phyloP scores from a whole-genome alignment of 2,113 vertebrate species.

The Athene cunicularia region DNA sequence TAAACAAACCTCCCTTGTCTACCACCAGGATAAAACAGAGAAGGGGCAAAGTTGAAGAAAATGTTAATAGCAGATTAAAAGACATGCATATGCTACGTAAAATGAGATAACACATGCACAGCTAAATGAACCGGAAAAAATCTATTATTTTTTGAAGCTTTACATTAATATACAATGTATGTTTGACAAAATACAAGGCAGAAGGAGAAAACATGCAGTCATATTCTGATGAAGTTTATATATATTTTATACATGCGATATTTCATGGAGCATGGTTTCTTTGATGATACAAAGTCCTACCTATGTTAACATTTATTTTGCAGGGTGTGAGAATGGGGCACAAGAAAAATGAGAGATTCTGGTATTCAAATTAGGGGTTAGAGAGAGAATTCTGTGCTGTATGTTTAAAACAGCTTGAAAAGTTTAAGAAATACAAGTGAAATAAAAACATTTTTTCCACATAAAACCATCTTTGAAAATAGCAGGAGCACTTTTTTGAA shows the following conservation, averaged over 20 bases:
- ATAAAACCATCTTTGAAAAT: background rate
- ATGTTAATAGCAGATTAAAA: conserved; percentile 44
- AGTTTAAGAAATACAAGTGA: background rate
- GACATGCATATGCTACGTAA: background rate
- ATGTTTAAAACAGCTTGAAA: background rate
- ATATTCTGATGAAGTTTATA: background rate
- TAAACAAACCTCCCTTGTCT: conserved; percentile 17
- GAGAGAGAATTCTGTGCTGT: background rate
- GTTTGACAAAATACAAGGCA: background rate
- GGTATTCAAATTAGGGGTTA: background rate
- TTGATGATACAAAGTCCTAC: conserved; percentile 2
- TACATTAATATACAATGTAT: background rate
- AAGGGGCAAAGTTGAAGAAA: conserved; percentile 22
- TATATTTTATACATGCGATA: background rate
- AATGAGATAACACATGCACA: background rate
- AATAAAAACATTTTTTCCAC: background rate
- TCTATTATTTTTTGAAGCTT: conserved; percentile 2
- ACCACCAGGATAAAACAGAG: background rate
- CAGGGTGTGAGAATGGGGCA: background rate
- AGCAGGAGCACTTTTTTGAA: background rate
- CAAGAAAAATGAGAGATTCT: background rate
- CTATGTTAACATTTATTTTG: background rate
- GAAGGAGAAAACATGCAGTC: background rate
- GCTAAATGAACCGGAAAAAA: conserved; percentile 32
- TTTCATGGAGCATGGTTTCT: background rate